These are phyloP conservation scores for Xestia c-nigrum DNA, from an alignment of 2,888 invertebrate genomes.

Conservation along the genomic window DNA sequence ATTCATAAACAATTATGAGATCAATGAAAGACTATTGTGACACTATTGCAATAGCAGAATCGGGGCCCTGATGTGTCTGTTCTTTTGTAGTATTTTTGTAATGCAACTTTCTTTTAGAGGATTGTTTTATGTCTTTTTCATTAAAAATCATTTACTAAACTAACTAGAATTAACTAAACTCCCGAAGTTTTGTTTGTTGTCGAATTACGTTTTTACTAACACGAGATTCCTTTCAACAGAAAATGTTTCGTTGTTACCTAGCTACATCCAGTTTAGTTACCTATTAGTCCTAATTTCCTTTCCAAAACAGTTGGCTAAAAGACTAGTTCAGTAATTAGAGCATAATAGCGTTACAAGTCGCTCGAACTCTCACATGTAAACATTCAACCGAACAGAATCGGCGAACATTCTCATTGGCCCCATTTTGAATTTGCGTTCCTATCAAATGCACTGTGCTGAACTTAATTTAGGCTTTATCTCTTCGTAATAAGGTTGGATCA, in stretches of 20 bases:
- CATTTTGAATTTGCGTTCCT: slow-evolving; percentile 49
- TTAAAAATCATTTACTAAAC: no score
- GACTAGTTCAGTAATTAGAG: slow-evolving; percentile 49
- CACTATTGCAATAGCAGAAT: no score
- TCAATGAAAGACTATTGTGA: no score
- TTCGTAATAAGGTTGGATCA: neutral
- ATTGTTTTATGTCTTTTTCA: no score
- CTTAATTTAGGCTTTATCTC: slow-evolving; percentile 29
- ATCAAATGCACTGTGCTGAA: slow-evolving; percentile 9
- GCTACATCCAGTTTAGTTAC: neutral
- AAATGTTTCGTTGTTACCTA: neutral
- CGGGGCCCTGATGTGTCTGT: neutral
- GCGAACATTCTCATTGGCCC: slow-evolving; percentile 65
- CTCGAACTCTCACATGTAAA: slow-evolving; percentile 61
- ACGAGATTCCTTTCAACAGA: neutral
- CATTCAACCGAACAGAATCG: slow-evolving; percentile 62
- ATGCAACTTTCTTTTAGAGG: neutral
- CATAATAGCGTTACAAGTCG: slow-evolving; percentile 45
- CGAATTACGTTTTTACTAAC: neutral
- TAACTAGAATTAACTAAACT: no score
- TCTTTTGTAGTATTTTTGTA: neutral
- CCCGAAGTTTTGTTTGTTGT: neutral
- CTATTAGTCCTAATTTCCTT: slow-evolving; percentile 21
- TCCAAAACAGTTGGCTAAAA: slow-evolving; percentile 41
- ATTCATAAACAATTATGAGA: no score